Conservation (phyloP, 2,888 invertebrate species). For the Schrankia costaestrigalis region DNA sequence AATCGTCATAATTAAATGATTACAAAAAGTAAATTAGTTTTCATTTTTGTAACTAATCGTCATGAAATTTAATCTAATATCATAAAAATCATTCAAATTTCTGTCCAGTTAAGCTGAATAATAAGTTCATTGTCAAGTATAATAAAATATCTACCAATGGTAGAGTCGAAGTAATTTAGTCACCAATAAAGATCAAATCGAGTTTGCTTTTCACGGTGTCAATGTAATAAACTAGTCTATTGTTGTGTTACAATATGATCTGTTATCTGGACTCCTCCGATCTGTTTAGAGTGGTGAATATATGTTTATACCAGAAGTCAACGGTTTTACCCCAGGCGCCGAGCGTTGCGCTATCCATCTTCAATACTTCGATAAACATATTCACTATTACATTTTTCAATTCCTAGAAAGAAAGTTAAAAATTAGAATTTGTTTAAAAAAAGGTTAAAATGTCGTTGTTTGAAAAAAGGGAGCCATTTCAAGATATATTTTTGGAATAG, state of each 20-base stretch:
- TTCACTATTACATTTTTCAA: slow-evolving; percentile 68
- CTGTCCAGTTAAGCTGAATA: slow-evolving; percentile 4
- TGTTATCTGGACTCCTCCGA: slow-evolving; percentile 40
- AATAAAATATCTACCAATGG: slow-evolving; percentile 9
- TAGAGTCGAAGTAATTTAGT: slow-evolving; percentile 13
- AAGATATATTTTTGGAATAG: too few relatives aligned
- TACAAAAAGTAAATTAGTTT: too few relatives aligned
- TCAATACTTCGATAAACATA: slow-evolving; percentile 69
- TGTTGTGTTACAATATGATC: slow-evolving; percentile 26
- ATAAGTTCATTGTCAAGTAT: slow-evolving; percentile 6
- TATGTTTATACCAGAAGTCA: slow-evolving; percentile 71
- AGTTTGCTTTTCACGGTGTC: slow-evolving; percentile 25
- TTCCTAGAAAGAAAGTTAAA: slow-evolving; percentile 57
- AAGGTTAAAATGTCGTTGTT: too few relatives aligned
- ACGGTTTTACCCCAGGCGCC: slow-evolving; percentile 69
- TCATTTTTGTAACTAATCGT: too few relatives aligned
- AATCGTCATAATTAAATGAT: too few relatives aligned
- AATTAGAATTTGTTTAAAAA: too few relatives aligned
- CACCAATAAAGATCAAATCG: slow-evolving; percentile 16
- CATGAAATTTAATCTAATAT: too few relatives aligned
- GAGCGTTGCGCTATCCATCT: slow-evolving; percentile 57
- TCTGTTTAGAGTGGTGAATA: slow-evolving; percentile 55
- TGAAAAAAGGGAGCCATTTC: too few relatives aligned
- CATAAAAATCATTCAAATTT: too few relatives aligned
- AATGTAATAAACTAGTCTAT: slow-evolving; percentile 30